These are phyloP conservation scores for Drosophila falleni DNA, from an alignment of 2,888 invertebrate genomes.

Conservation along the genomic window DNA sequence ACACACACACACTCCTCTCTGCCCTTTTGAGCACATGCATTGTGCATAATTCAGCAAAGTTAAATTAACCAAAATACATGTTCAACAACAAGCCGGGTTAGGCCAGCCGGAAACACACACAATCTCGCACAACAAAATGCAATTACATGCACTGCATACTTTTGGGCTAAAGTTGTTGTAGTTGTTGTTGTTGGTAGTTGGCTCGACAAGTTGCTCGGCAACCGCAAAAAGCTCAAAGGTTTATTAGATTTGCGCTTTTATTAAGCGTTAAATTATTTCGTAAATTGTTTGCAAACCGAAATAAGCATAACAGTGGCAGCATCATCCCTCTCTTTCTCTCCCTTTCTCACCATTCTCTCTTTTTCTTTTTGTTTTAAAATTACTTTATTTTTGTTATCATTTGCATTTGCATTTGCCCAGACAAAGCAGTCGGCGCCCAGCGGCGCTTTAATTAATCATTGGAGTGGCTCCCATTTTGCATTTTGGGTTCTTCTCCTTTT, in stretches of 20 bases:
- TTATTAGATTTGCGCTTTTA: slow-evolving; percentile 79
- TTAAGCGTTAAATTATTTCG: slow-evolving; percentile 80
- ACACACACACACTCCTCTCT: slow-evolving; percentile 13
- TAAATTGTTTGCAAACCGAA: slow-evolving; percentile 74
- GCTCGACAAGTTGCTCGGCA: slow-evolving; percentile 51
- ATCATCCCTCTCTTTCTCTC: not conserved
- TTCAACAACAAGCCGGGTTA: slow-evolving; percentile 57
- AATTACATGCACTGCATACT: slow-evolving; percentile 75
- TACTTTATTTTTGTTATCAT: slow-evolving; percentile 76
- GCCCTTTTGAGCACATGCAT: slow-evolving; percentile 34
- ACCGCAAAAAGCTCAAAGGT: slow-evolving; percentile 80
- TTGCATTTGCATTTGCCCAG: slow-evolving; percentile 59
- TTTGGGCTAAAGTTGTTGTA: slow-evolving; percentile 45
- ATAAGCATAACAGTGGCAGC: slow-evolving; percentile 58
- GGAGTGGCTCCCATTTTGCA: slow-evolving; percentile 53
- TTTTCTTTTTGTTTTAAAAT: slow-evolving; percentile 31
- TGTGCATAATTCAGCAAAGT: slow-evolving; percentile 79
- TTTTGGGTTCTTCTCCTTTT: slow-evolving; percentile 22
- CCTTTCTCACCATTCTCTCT: not conserved
- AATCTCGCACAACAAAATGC: slow-evolving; percentile 62
- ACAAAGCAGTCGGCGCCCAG: slow-evolving; percentile 59
- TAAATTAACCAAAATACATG: slow-evolving; percentile 82
- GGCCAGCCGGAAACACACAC: slow-evolving; percentile 57
- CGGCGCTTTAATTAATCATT: slow-evolving; percentile 78
- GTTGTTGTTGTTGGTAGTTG: slow-evolving; percentile 32